Conservation (phyloP, 1,140 invertebrate genomes). For the Sinella curviseta region DNA sequence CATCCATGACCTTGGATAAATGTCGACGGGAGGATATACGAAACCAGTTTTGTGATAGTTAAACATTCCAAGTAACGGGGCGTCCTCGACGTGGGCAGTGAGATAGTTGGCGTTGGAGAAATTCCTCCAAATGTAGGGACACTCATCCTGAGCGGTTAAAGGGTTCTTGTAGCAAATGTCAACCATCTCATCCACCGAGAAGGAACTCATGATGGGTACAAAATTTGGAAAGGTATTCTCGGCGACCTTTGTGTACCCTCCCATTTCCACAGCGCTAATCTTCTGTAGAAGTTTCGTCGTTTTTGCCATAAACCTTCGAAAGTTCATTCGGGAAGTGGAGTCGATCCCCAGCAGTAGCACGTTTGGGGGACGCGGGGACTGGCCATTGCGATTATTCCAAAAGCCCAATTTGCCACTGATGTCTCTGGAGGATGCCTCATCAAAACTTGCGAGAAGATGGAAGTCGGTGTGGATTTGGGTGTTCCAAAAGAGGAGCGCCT, state of each 20-base stretch:
- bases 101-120: slow-evolving; percentile 22
- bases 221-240: slow-evolving; percentile 37
- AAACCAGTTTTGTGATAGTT: slow-evolving; percentile 34
- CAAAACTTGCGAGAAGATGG: not conserved
- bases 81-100: slow-evolving; percentile 28
- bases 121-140: slow-evolving; percentile 31
- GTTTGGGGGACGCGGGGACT: not conserved
- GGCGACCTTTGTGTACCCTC: slow-evolving; percentile 20
- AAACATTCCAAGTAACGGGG: slow-evolving; percentile 12
- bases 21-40: not conserved
- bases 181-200: not conserved
- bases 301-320: not conserved
- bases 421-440: not conserved
- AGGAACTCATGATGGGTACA: slow-evolving; percentile 10
- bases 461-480: not conserved
- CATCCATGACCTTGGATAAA: not conserved
- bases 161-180: not conserved
- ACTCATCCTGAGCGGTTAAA: not conserved
- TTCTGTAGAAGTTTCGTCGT: not conserved
- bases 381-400: not conserved
- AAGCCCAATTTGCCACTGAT: not conserved
- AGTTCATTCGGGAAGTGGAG: not conserved
- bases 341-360: not conserved
- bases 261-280: not conserved
- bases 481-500: not conserved